Percentiles rank a stretch among this genome's conserved stretches.
phyloP scores from a whole-genome alignment of 1,140 invertebrate species.

The Liolophura sinensis region DNA sequence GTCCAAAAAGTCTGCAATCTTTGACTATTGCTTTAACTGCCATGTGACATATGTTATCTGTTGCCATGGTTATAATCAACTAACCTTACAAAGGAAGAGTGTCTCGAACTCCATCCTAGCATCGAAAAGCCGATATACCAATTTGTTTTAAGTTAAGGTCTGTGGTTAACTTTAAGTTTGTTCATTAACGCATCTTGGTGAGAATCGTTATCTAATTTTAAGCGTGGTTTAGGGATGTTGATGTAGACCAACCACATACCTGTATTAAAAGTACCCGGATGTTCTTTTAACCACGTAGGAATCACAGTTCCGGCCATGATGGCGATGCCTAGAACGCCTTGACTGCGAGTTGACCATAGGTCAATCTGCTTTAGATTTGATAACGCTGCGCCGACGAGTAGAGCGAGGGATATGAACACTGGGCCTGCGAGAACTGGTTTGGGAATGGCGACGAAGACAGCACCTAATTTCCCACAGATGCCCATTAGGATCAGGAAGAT shows the following conservation, averaged over 20 bases:
- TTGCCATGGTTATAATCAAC: too few relatives aligned
- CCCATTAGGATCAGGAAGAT: slow-evolving; percentile 69
- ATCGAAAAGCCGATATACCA: too few relatives aligned
- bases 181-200: too few relatives aligned
- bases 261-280: slow-evolving; percentile 70
- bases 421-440: slow-evolving; percentile 68
- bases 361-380: slow-evolving; percentile 84
- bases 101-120: too few relatives aligned
- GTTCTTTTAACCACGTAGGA: slow-evolving; percentile 68
- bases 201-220: too few relatives aligned
- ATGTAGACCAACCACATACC: slow-evolving; percentile 58
- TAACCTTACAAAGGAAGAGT: too few relatives aligned
- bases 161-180: too few relatives aligned
- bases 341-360: slow-evolving; percentile 76
- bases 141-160: too few relatives aligned
- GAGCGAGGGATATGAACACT: slow-evolving; percentile 83
- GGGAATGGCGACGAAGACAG: slow-evolving; percentile 82
- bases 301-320: slow-evolving; percentile 81
- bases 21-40: too few relatives aligned
- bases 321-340: slow-evolving; percentile 87
- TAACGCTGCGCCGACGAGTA: slow-evolving; percentile 57
- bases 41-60: too few relatives aligned
- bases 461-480: slow-evolving; percentile 76
- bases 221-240: too few relatives aligned
- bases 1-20: too few relatives aligned